Evolutionary conservation across 2,888 invertebrate genomes (phyloP), one percentile per base, ranked within the genome.

Genomic region (Drosophila paucipuncta): DNA sequence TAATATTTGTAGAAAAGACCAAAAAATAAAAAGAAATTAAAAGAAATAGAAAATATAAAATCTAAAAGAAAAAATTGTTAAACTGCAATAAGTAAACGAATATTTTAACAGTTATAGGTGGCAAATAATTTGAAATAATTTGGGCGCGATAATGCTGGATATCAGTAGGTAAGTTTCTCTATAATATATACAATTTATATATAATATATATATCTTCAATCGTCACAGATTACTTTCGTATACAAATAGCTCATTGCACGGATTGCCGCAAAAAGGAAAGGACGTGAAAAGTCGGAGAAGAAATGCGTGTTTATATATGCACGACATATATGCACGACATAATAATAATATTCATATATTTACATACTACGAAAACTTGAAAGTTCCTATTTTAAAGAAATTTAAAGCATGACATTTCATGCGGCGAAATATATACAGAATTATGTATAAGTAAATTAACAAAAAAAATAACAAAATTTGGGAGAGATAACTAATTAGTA

Each of bases 351-450:
- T 60, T 77, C 73, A 80, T 61, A 67, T 53, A 68, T 65, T 72
- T 78, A 68, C 69, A 81, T 67, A 87, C 80, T 80, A 82, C 71
- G 80, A 80, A 85, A 88, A 88, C 80, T 80, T 78, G 80, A 90
- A 83, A 90, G 91, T 91, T 91, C 90, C 91, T 91, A 90, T 88
- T 91, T 90, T 90, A 85, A 78, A 73, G 53, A 87, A 62, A 82
- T 73, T 69, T 41, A 78, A 73, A 58, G 53, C 76, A 76, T 76
- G 73, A 78, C 66, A 82, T 85, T 79, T 82, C 74, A 71, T 74
- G 71, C 70, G 57, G 64, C 67, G 62, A 68, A 75, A 61, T 67
- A 67, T 73, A 76, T 73, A 76, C 43, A 76, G 63, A 76, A 55
- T 61, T 73, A 72, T 68, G 68, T 55, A 66, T 69, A 76, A 69